Conservation (phyloP, 2,113 vertebrate species). For the Pomatorhinus ruficollis region DNA sequence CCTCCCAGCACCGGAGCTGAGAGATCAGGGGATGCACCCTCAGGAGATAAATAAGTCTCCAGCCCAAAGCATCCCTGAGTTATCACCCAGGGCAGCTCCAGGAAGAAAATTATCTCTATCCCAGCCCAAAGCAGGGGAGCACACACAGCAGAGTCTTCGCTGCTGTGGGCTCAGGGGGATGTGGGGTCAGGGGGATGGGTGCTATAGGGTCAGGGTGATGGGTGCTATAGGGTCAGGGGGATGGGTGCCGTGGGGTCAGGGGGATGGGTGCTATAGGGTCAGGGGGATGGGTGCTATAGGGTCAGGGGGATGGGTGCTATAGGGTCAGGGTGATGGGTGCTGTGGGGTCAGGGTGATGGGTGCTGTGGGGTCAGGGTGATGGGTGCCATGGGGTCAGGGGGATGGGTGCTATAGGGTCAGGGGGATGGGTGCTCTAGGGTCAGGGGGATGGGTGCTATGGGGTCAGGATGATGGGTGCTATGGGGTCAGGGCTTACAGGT, state of each 20-base stretch:
- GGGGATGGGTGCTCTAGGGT: no score
- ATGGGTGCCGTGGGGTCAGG: no score
- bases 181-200: not conserved
- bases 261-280: no score
- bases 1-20: not conserved
- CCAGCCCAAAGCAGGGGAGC: not conserved
- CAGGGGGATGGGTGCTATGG: no score
- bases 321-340: not conserved
- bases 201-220: fast-evolving
- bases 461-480: not conserved
- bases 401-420: no score
- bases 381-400: no score
- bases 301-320: not conserved
- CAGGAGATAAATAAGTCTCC: not conserved
- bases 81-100: not conserved
- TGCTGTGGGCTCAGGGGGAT: no score
- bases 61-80: not conserved
- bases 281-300: not conserved
- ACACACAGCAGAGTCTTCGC: no score
- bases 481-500: not conserved
- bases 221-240: not conserved
- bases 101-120: not conserved
- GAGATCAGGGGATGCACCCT: not conserved
- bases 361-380: not conserved
- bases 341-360: not conserved